A percentile compares a stretch with the other conserved stretches of the same genome.
Evolutionary conservation across 30 jellyfish, hydroid and myxozoan genomes (phyloP).

Genomic region (Hydractinia symbiolongicarpus): DNA sequence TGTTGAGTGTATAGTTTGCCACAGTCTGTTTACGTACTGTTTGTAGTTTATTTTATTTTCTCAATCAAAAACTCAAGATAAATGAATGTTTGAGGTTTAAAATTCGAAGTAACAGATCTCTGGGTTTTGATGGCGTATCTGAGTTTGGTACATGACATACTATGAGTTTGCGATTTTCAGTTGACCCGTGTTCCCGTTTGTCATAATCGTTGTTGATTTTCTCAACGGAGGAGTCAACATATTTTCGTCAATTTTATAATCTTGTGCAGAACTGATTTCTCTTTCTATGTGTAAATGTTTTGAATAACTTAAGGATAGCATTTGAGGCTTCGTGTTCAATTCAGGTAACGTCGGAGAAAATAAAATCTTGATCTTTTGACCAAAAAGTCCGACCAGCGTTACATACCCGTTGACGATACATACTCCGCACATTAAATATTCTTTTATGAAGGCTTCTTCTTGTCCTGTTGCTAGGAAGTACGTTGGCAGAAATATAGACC

Average conservation of each 20-base stretch:
- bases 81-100: too few relatives aligned
- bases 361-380: conserved; percentile 42
- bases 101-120: too few relatives aligned
- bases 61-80: too few relatives aligned
- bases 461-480: conserved; percentile 25
- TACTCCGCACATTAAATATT: conserved; percentile 36
- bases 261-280: conserved; percentile 2
- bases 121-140: too few relatives aligned
- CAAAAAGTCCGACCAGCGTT: conserved; percentile 70
- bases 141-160: too few relatives aligned
- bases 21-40: too few relatives aligned
- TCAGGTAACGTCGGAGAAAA: not conserved
- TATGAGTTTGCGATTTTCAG: not conserved
- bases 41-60: too few relatives aligned
- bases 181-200: not conserved
- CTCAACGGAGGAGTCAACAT: not conserved
- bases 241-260: not conserved
- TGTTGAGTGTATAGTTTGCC: too few relatives aligned
- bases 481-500: conserved; percentile 69
- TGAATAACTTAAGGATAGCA: not conserved
- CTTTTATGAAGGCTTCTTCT: conserved; percentile 25
- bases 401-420: conserved; percentile 50
- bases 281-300: not conserved
- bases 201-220: not conserved
- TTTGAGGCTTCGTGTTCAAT: not conserved